Evolutionary conservation across 2,888 invertebrate genomes (phyloP).

Genomic region (Himalopsyche anomala): DNA sequence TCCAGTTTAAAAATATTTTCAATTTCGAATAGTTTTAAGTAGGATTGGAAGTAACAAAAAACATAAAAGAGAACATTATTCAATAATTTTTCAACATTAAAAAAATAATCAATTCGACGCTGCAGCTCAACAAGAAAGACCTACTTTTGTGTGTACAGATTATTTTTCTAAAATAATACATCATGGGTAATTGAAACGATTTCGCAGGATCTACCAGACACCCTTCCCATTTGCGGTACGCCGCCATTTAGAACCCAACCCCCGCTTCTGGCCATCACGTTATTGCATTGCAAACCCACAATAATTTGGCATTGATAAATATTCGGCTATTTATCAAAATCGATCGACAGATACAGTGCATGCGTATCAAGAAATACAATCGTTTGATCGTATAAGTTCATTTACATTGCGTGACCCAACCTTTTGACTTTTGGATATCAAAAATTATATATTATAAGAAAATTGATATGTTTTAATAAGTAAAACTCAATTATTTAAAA

Average conservation of each 20-base stretch:
- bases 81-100: too few relatives aligned
- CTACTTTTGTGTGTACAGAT: too few relatives aligned
- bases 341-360: slow-evolving; percentile 50
- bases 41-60: too few relatives aligned
- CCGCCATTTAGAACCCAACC: slow-evolving; percentile 45
- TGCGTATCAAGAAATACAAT: neutral
- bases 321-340: slow-evolving; percentile 52
- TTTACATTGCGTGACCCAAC: slow-evolving; percentile 6
- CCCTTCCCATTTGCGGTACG: slow-evolving; percentile 45
- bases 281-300: slow-evolving; percentile 4
- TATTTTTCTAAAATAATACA: neutral
- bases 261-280: slow-evolving; percentile 54
- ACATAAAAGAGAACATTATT: too few relatives aligned
- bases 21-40: too few relatives aligned
- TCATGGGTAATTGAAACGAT: slow-evolving; percentile 9
- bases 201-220: slow-evolving; percentile 47
- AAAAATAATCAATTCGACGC: too few relatives aligned
- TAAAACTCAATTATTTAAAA: too few relatives aligned
- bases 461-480: too few relatives aligned
- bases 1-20: too few relatives aligned
- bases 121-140: too few relatives aligned
- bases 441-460: too few relatives aligned
- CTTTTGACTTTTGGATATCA: neutral
- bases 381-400: neutral
- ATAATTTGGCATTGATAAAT: slow-evolving; percentile 62